Evolutionary conservation across 2,113 vertebrate genomes (phyloP).

Genomic region (Dipodomys spectabilis): DNA sequence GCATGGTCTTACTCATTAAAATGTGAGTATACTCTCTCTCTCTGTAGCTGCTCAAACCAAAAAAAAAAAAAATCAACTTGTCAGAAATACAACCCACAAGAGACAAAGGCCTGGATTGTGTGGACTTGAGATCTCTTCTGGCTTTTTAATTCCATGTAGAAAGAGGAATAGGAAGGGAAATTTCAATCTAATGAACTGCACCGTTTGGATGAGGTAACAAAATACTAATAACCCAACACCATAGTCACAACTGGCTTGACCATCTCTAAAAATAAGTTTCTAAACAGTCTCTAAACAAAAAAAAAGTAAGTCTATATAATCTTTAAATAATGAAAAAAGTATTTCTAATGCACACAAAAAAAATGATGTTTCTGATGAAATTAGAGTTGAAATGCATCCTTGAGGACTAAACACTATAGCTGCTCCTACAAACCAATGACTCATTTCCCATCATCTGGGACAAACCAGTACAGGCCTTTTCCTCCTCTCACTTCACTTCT

Average conservation of each 20-base stretch:
- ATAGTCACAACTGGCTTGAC: not conserved
- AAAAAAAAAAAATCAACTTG: too few species aligned
- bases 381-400: constrained; percentile 17
- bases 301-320: too few species aligned
- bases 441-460: not conserved
- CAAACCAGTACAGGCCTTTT: not conserved
- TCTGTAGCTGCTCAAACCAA: not conserved
- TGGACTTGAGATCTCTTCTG: not conserved
- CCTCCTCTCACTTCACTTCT: not conserved
- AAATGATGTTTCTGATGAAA: constrained; percentile 41
- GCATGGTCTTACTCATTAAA: not conserved
- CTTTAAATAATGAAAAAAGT: not conserved
- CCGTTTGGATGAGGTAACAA: constrained; percentile 11
- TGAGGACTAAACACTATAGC: not conserved
- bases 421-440: not conserved
- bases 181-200: not conserved
- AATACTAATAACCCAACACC: not conserved
- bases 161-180: not conserved
- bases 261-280: not conserved
- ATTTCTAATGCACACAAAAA: not conserved
- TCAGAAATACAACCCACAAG: not conserved
- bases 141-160: not conserved
- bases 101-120: not conserved
- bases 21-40: not conserved
- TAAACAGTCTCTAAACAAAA: too few species aligned